Evolutionary conservation across 1,140 invertebrate genomes (phyloP).

Genomic region (Lasioglossum baleicum): DNA sequence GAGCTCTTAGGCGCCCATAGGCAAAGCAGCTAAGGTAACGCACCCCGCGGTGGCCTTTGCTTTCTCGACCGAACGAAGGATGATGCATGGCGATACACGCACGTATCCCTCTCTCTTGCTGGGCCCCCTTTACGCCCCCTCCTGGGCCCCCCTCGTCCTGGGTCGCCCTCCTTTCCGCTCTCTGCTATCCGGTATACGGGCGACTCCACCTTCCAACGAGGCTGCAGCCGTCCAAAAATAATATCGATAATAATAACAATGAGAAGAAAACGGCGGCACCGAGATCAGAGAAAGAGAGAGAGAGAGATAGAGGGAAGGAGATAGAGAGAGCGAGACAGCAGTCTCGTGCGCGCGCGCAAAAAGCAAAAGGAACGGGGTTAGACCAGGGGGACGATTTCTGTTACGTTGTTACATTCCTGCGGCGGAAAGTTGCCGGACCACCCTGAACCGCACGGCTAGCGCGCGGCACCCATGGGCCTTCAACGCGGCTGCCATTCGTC

Average conservation of each 20-base stretch:
- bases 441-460: constrained; percentile 59
- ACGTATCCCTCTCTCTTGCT: constrained; percentile 60
- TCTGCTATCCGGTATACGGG: constrained; percentile 56
- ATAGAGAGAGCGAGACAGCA: not conserved
- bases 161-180: constrained; percentile 54
- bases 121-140: constrained; percentile 44
- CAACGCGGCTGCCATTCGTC: constrained; percentile 69
- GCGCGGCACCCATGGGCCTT: constrained; percentile 67
- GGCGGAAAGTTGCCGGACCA: constrained; percentile 77
- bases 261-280: constrained; percentile 64
- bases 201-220: constrained; percentile 65
- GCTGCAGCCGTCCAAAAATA: constrained; percentile 69
- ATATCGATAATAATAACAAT: constrained; percentile 74
- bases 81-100: constrained; percentile 80
- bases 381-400: constrained; percentile 75
- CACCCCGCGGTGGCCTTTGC: constrained; percentile 78
- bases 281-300: constrained; percentile 37
- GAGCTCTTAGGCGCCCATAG: constrained; percentile 59
- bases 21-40: constrained; percentile 73
- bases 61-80: constrained; percentile 75
- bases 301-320: too few relatives aligned
- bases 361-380: constrained; percentile 57
- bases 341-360: constrained; percentile 4
- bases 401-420: constrained; percentile 76
- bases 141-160: constrained; percentile 18